A percentile compares a stretch with the other conserved stretches of the same genome.
Evolutionary conservation across 1,140 invertebrate species (phyloP).

Genomic region (Caenorhabditis inopinata): DNA sequence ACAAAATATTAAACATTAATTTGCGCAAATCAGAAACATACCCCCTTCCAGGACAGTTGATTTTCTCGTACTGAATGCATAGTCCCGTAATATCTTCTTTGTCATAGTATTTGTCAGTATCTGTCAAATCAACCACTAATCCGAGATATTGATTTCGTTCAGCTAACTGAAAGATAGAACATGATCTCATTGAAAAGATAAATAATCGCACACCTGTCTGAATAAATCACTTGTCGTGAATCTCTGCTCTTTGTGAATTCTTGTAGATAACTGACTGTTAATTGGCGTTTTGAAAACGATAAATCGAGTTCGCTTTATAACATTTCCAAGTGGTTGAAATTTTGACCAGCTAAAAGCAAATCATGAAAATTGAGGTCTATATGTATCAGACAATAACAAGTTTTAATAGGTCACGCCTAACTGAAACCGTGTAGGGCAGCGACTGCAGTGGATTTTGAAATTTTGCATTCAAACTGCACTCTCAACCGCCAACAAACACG

Average conservation of each 20-base stretch:
- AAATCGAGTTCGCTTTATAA: conserved; percentile 74
- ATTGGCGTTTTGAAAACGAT: conserved; percentile 80
- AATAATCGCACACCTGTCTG: conserved; percentile 45
- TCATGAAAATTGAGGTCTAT: background rate
- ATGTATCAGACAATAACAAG: background rate
- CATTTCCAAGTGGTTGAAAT: conserved; percentile 73
- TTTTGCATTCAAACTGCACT: conserved; percentile 24
- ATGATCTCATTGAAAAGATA: background rate
- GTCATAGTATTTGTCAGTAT: conserved; percentile 74
- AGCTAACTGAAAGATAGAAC: conserved; percentile 65
- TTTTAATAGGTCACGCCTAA: background rate
- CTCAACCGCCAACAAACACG: conserved; percentile 28
- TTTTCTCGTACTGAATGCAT: conserved; percentile 69
- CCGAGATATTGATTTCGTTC: conserved; percentile 71
- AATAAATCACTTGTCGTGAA: conserved; percentile 56
- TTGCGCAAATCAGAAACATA: background rate
- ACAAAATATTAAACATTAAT: background rate
- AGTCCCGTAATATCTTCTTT: conserved; percentile 68
- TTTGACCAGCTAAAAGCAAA: conserved; percentile 73
- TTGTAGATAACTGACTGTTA: conserved; percentile 71
- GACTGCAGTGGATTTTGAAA: conserved; percentile 20
- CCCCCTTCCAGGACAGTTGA: conserved; percentile 69
- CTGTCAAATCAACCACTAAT: conserved; percentile 74
- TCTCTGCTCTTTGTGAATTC: conserved; percentile 68
- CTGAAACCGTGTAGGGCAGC: conserved; percentile 28